Conservation (phyloP, 2,888 invertebrate species). For the Mimachlamys varia region DNA sequence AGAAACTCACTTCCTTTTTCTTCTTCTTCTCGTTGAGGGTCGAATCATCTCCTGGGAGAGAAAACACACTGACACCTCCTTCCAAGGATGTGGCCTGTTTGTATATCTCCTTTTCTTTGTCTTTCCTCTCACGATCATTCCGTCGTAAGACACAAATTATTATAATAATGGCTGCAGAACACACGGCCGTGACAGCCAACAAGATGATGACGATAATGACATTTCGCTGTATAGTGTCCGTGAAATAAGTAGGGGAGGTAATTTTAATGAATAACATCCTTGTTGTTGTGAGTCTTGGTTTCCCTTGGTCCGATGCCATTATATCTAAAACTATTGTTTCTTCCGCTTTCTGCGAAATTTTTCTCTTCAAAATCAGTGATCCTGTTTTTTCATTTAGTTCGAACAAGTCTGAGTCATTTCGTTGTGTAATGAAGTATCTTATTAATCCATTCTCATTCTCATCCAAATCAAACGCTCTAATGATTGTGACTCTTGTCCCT, state of each 20-base stretch:
- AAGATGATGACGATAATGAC: conserved; percentile 62
- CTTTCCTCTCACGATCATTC: conserved; percentile 52
- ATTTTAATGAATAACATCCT: conserved; percentile 55
- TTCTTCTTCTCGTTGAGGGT: conserved; percentile 54
- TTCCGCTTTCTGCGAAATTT: conserved; percentile 51
- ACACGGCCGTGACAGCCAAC: conserved; percentile 58
- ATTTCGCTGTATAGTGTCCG: conserved; percentile 51
- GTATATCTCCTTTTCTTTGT: conserved; percentile 53
- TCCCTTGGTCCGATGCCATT: conserved; percentile 57
- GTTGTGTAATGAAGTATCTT: conserved; percentile 61
- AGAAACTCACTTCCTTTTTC: conserved; percentile 66
- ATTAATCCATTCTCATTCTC: conserved; percentile 66
- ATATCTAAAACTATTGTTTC: conserved; percentile 56
- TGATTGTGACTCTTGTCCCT: conserved; percentile 59
- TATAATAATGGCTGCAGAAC: conserved; percentile 60
- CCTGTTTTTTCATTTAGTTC: conserved; percentile 64
- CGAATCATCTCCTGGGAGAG: conserved; percentile 59
- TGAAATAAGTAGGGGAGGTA: not conserved
- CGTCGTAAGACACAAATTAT: conserved; percentile 63
- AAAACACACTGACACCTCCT: conserved; percentile 58
- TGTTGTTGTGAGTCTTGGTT: conserved; percentile 44
- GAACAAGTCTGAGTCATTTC: conserved; percentile 65
- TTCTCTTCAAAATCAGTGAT: conserved; percentile 60
- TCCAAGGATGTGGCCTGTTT: conserved; percentile 48
- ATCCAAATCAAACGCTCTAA: conserved; percentile 68